Percentiles rank a stretch among this genome's conserved stretches.
These are phyloP conservation scores for Acanthosoma haemorrhoidale DNA, from an alignment of 2,888 invertebrate genomes.

Conservation along the genomic window DNA sequence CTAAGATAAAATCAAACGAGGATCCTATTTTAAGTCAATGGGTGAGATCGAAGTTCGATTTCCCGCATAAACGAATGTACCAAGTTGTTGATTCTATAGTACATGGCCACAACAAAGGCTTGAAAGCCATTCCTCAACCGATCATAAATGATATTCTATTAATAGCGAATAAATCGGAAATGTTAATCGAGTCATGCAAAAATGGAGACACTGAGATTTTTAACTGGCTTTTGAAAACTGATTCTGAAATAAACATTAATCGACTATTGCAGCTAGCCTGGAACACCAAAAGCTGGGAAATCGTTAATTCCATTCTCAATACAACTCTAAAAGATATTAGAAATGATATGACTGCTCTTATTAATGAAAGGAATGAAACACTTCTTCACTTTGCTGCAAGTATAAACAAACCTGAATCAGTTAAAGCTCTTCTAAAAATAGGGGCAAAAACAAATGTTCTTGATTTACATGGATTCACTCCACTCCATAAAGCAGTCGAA, in stretches of 20 bases:
- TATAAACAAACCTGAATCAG: not conserved
- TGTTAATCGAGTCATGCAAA: not conserved
- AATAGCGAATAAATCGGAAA: not conserved
- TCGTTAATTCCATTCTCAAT: not conserved
- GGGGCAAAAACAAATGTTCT: not conserved
- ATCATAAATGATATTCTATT: not conserved
- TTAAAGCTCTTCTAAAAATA: not conserved
- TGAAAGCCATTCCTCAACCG: not conserved
- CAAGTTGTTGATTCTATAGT: not conserved
- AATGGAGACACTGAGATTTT: not conserved
- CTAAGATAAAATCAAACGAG: not conserved
- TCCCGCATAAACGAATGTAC: not conserved
- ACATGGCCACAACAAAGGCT: not conserved
- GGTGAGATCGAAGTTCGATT: not conserved
- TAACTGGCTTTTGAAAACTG: not conserved
- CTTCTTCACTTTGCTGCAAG: not conserved
- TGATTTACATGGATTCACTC: not conserved
- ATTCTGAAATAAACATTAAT: not conserved
- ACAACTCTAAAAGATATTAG: not conserved
- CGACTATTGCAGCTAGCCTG: not conserved
- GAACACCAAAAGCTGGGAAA: not conserved
- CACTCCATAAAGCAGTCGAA: not conserved
- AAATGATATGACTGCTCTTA: no score
- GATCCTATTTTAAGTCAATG: not conserved
- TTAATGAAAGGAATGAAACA: not conserved